Conservation (phyloP, 1,140 invertebrate species). For the Oryctes rhinoceros region DNA sequence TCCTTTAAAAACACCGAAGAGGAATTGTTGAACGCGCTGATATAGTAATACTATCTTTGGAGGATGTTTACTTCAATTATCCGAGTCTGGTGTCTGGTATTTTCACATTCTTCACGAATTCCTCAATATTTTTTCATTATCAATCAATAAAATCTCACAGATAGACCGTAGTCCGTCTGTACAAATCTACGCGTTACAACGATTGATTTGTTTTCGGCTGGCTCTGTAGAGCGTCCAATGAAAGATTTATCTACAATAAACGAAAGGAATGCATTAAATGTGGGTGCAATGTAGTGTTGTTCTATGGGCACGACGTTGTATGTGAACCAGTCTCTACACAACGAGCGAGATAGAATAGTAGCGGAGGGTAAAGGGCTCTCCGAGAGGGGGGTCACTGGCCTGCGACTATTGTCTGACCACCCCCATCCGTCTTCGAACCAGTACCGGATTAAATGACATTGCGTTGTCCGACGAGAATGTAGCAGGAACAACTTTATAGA, state of each 20-base stretch:
- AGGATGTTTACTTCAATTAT: no score
- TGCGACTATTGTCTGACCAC: conserved; percentile 17
- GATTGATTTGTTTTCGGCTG: background rate
- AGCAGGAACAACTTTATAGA: conserved; percentile 18
- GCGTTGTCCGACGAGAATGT: conserved; percentile 12
- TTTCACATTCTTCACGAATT: no score
- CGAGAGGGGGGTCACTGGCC: conserved; percentile 8
- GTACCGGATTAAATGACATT: conserved; percentile 18
- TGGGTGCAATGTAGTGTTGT: conserved; percentile 14
- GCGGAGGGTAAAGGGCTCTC: conserved; percentile 1
- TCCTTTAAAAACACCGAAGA: no score
- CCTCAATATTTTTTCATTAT: no score
- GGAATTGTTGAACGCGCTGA: no score
- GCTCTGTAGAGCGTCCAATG: background rate
- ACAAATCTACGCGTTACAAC: no score
- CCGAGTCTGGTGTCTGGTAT: no score
- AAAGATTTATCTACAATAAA: background rate
- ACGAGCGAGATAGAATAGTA: background rate
- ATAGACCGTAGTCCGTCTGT: no score
- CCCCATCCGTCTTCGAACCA: conserved; percentile 20
- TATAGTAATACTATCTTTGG: no score
- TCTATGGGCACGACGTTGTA: background rate
- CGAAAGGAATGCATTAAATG: conserved; percentile 10
- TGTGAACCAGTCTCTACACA: background rate
- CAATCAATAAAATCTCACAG: no score